phyloP scores from a whole-genome alignment of 2,797 vertebrate species.

The Zalophus californianus region DNA sequence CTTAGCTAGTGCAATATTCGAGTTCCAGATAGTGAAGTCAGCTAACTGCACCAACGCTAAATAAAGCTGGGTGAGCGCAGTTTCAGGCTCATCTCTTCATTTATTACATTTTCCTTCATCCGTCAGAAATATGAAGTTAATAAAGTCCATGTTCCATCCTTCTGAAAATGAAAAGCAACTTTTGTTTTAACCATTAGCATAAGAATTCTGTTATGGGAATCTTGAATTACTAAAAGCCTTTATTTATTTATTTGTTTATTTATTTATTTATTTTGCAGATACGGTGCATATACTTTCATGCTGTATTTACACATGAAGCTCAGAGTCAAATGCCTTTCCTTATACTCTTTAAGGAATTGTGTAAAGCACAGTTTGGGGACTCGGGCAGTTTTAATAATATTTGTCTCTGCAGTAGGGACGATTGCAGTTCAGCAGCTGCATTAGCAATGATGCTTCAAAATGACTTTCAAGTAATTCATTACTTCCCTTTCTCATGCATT shows the following conservation, averaged over 20 bases:
- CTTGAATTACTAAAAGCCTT: conserved; percentile 69
- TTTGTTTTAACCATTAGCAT: conserved; percentile 55
- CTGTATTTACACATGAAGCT: conserved; percentile 66
- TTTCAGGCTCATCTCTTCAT: conserved; percentile 57
- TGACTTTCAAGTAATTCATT: conserved; percentile 77
- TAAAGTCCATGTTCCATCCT: conserved; percentile 47
- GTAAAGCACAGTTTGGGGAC: conserved; percentile 48
- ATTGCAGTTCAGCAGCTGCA: conserved; percentile 68
- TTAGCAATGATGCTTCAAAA: conserved; percentile 78
- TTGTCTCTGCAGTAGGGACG: conserved; percentile 74
- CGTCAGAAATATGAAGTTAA: conserved; percentile 67
- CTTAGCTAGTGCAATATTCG: conserved; percentile 72
- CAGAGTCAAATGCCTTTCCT: conserved; percentile 42
- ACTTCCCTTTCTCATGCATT: conserved; percentile 74
- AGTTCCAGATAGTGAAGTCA: conserved; percentile 70
- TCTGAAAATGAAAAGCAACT: conserved; percentile 76
- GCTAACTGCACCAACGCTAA: conserved; percentile 60
- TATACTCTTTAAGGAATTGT: conserved; percentile 69
- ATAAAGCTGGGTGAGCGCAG: conserved; percentile 11
- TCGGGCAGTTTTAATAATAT: conserved; percentile 76
- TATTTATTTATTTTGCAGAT: conserved; percentile 49
- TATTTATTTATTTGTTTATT: neutral
- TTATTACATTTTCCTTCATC: conserved; percentile 40
- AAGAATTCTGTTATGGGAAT: conserved; percentile 47
- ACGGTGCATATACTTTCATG: conserved; percentile 26